These are phyloP conservation scores for Hybos culiciformis DNA, from an alignment of 2,888 invertebrate species.

Conservation along the genomic window DNA sequence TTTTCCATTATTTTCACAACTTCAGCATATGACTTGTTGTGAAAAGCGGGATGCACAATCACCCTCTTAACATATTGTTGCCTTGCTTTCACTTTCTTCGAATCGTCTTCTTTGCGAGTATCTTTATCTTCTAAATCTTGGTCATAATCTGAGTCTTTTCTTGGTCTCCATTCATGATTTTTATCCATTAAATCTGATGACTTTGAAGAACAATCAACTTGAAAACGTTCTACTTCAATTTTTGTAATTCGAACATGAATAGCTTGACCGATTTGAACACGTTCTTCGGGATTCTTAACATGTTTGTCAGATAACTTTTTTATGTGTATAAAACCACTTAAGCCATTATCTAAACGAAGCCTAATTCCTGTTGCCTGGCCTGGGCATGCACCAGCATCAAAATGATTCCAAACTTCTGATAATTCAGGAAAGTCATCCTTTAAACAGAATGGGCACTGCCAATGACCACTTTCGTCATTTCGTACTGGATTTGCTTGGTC, in stretches of 20 bases:
- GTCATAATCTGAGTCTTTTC: conserved; percentile 85
- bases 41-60: conserved; percentile 94
- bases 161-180: conserved; percentile 82
- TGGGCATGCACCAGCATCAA: conserved; percentile 89
- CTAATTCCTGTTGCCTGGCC: conserved; percentile 91
- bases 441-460: conserved; percentile 96
- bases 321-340: conserved; percentile 85
- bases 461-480: conserved; percentile 85
- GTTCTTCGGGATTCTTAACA: conserved; percentile 83
- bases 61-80: conserved; percentile 89
- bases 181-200: conserved; percentile 84
- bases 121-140: conserved; percentile 71
- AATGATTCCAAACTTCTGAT: conserved; percentile 97
- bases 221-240: conserved; percentile 88
- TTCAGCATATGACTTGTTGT: conserved; percentile 87
- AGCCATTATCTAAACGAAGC: conserved; percentile 78
- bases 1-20: conserved; percentile 80
- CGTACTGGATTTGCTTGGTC: conserved; percentile 93
- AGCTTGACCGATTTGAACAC: conserved; percentile 71
- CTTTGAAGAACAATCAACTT: conserved; percentile 84
- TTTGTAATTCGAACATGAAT: conserved; percentile 85
- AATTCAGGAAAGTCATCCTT: conserved; percentile 93
- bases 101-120: conserved; percentile 59
- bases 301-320: conserved; percentile 88
- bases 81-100: conserved; percentile 67